Percentiles rank a stretch among this genome's conserved stretches.
phyloP scores from a whole-genome alignment of 1,140 invertebrate species.

The Drosophila oshimai region DNA sequence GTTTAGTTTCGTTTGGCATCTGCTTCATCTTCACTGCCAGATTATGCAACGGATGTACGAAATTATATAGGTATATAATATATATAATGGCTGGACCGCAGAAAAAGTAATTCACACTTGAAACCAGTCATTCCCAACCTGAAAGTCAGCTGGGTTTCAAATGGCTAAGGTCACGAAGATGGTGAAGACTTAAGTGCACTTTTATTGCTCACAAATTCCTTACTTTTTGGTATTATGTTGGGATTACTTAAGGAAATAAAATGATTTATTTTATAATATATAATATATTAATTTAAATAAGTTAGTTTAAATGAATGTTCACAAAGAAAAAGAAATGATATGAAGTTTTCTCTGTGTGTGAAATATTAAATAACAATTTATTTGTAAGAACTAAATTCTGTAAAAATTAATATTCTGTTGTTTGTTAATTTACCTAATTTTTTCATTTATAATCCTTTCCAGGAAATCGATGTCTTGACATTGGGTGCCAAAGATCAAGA shows the following conservation, averaged over 20 bases:
- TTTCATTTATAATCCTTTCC: constrained; percentile 50
- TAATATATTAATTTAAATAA: no score
- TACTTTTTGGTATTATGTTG: neutral
- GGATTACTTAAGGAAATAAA: neutral
- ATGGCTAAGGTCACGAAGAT: constrained; percentile 21
- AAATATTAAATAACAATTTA: no score
- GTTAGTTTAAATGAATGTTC: no score
- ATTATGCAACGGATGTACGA: constrained; percentile 35
- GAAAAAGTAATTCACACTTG: constrained; percentile 18
- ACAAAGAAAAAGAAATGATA: no score
- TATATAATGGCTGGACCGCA: neutral
- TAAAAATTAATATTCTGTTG: neutral
- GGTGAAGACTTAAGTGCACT: neutral
- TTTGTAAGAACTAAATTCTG: no score
- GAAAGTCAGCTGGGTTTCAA: constrained; percentile 9
- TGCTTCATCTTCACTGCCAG: constrained; percentile 30
- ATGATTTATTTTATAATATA: neutral
- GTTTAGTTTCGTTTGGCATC: constrained; percentile 11
- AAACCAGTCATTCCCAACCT: constrained; percentile 12
- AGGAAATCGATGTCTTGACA: constrained; percentile 85
- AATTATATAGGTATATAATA: constrained; percentile 9
- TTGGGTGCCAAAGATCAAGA: constrained; percentile 83
- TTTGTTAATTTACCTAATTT: no score
- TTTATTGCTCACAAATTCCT: neutral
- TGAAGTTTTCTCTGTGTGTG: neutral